These are phyloP conservation scores for Cyprinella venusta DNA, from an alignment of 2,797 vertebrate species.

Conservation along the genomic window DNA sequence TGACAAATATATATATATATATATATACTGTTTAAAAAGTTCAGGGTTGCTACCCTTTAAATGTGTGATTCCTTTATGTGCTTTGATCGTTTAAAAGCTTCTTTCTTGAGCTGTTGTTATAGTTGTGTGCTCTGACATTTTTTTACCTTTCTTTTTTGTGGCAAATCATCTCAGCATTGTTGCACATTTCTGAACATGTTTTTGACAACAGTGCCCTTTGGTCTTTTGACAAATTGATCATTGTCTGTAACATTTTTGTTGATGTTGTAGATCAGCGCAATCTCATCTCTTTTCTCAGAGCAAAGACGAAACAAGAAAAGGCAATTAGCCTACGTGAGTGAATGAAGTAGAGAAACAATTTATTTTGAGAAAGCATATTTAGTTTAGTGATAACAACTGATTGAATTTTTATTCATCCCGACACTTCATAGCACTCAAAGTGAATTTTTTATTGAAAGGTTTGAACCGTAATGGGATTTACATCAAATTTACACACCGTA, in stretches of 20 bases:
- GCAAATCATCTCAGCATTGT: constrained; percentile 13
- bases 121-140: not conserved
- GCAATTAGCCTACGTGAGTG: constrained; percentile 24
- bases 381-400: not conserved
- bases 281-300: constrained; percentile 8
- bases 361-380: not conserved
- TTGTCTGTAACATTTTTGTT: constrained; percentile 9
- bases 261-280: not conserved
- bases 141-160: not conserved
- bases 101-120: not conserved
- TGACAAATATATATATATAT: too few relatives aligned
- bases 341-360: not conserved
- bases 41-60: not conserved
- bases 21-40: not conserved
- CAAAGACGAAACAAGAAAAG: constrained; percentile 22
- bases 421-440: constrained; percentile 3
- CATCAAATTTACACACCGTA: constrained; percentile 11
- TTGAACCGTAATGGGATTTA: not conserved
- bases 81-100: not conserved
- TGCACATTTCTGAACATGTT: not conserved
- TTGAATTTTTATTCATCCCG: not conserved
- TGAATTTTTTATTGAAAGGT: not conserved
- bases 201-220: not conserved
- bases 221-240: not conserved
- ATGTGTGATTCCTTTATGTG: constrained; percentile 16